Base-by-base conservation (phyloP, 1,140 invertebrate genomes). In the Habropoda laboriosa region DNA sequence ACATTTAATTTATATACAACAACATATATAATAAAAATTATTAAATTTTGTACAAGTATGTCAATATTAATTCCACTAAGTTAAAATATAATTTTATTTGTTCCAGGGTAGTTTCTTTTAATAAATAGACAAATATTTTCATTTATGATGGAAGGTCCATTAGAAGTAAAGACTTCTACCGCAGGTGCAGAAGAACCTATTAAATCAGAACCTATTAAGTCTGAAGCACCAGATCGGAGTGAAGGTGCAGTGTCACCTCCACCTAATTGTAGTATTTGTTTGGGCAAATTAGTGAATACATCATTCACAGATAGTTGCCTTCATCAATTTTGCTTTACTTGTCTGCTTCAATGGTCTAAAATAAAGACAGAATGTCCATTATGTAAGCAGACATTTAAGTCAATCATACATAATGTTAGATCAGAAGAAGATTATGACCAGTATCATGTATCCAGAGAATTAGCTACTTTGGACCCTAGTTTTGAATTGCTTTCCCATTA, bases 261-360 rank as follows among this genome's bases (percentile, higher is more conserved):
- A 0, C 95, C 96, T 18, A 96, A 97, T 89, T 99, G 98, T 94
- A 96, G 97, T 47, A 99, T 99, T 88, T 99, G 98, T 87, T 93
- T 99, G 61, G 97, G 97, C 38, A 95, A 95, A 71, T 95, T 97
- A 68, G 94, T 95, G 75, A 97, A 98, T 87, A 98, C 97, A 88
- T 98, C 97, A 16, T 98, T 97, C 86, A 98, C 97, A 0, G 96
- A 98, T 88, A 97, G 96, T 45, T 99, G 98, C 90, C 95, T 97
- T 83, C 98, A 99, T 92, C 96, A 97, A 88, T 99, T 99, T 91
- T 99, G 98, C 91, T 99, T 98, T 86, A 96, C 95, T 75, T 99
- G 98, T 90, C 93, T 99, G 3, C 92, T 97, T 53, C 97, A 98
- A 89, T 99, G 98, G 98, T 98, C 98, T 47, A 98, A 98, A 95